Evolutionary conservation across 1,140 invertebrate species (phyloP), one percentile per base, ranked within the genome.

Genomic region (Drosophila ambigua): DNA sequence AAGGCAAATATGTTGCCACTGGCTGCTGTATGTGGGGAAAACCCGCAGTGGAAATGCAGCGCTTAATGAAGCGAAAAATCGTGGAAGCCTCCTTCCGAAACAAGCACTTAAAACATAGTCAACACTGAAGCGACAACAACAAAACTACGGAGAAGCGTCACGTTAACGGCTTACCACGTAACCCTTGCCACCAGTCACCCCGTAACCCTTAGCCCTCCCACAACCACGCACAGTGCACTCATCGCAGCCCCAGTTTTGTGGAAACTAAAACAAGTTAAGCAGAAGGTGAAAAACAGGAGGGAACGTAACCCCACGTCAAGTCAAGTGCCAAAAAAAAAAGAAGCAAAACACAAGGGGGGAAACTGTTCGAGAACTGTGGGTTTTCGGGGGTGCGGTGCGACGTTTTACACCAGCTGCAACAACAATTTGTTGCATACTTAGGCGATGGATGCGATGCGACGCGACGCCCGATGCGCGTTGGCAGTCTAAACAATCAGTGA

Each of bases 361-460:
- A 58, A 9, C 26, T 28, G 5, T 7, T 28, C 26, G 26, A 28
- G 31, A 35, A 35, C 31, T 35, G 31, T 4, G 9, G 4, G 9
- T 35, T 39, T 13, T 13, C 26, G 11, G 35, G 4, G 16, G 23
- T 26, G 23, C 28, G 15, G 11, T 31, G 45, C 31, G 9, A 23
- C 50, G 41, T 24, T 31, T 46, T 23, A 2, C 24, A 45, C n/a
- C 51, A 51, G 24, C 13, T 20, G 26, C 69, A 50, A 59, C 44
- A 65, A 62, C 58, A 73, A 73, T 64, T 82, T 87, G 74, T 82
- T 87, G 82, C 78, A 87, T 87, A 78, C 69, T 81, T 80, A 46
- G 35, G 35, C 0, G 58, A 73, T 51, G 23, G 23, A 2, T 2
- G 72, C 64, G 69, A 82, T 26, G 26, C 26, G 5, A 28, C 5